Evolutionary conservation across 2,888 invertebrate genomes (phyloP).

Genomic region (Plemyria rubiginata): DNA sequence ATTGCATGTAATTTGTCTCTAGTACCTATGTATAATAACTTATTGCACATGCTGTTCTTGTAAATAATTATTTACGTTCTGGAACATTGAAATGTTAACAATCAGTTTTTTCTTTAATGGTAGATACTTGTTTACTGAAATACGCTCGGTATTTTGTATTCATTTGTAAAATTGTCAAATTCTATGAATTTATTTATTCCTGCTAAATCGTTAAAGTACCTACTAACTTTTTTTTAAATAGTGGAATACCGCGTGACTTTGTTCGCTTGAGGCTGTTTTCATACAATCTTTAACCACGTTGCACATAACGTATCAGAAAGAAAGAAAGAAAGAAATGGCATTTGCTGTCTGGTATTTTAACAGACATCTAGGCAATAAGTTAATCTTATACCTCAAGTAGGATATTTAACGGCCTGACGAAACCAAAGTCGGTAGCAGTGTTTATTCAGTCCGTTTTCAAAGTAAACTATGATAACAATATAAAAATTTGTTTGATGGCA

Average conservation of each 20-base stretch:
- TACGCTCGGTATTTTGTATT: constrained; percentile 10
- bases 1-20: constrained; percentile 6
- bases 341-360: too few relatives aligned
- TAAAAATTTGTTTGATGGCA: too few relatives aligned
- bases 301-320: too few relatives aligned
- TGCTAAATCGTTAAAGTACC: constrained; percentile 6
- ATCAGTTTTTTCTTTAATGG: constrained; percentile 20
- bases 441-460: too few relatives aligned
- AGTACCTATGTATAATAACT: neutral
- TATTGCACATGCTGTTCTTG: constrained; percentile 18
- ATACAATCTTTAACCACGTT: neutral
- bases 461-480: too few relatives aligned
- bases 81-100: constrained; percentile 28
- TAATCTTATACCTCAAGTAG: too few relatives aligned
- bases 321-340: too few relatives aligned
- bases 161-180: constrained; percentile 18
- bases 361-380: too few relatives aligned
- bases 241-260: too few relatives aligned
- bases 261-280: neutral
- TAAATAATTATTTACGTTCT: constrained; percentile 22
- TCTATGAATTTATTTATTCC: constrained; percentile 18
- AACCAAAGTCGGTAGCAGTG: too few relatives aligned
- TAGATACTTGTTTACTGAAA: neutral
- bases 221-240: neutral
- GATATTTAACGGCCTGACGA: too few relatives aligned